Conservation (phyloP, 2,113 vertebrate species). For the Apus apus region DNA sequence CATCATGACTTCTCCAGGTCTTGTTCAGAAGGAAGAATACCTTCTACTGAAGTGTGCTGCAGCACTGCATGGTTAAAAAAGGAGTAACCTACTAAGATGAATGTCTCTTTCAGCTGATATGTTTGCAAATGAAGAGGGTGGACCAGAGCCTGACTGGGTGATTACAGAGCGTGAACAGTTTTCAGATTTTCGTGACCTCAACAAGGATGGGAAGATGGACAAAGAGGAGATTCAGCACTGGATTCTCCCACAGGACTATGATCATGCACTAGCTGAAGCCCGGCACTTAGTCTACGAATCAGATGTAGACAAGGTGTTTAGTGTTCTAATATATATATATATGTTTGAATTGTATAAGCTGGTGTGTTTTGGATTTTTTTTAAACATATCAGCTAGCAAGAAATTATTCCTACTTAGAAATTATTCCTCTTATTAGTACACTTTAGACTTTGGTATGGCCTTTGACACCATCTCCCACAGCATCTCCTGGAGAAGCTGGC, state of each 20-base stretch:
- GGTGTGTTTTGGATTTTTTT: not conserved
- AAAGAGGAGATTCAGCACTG: constrained; percentile 93
- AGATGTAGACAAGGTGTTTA: constrained; percentile 88
- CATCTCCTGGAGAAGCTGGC: too few relatives aligned
- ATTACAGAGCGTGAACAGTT: constrained; percentile 94
- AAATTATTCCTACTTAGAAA: not conserved
- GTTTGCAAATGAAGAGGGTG: constrained; percentile 93
- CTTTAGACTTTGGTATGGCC: too few relatives aligned
- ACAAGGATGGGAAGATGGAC: constrained; percentile 98
- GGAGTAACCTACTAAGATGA: not conserved
- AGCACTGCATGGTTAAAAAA: not conserved
- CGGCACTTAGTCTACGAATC: constrained; percentile 95
- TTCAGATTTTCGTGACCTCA: constrained; percentile 92
- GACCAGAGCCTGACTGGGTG: constrained; percentile 96
- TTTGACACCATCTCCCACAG: too few relatives aligned
- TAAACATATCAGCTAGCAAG: not conserved
- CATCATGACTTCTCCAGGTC: not conserved
- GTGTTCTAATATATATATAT: not conserved
- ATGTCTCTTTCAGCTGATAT: constrained; percentile 86
- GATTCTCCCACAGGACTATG: constrained; percentile 97
- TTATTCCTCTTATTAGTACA: not conserved
- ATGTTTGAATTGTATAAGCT: not conserved
- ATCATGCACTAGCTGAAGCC: constrained; percentile 94
- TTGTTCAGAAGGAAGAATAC: not conserved
- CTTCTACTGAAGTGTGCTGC: not conserved